phyloP scores from a whole-genome alignment of 2,113 vertebrate genomes.

The Macaca mulatta region DNA sequence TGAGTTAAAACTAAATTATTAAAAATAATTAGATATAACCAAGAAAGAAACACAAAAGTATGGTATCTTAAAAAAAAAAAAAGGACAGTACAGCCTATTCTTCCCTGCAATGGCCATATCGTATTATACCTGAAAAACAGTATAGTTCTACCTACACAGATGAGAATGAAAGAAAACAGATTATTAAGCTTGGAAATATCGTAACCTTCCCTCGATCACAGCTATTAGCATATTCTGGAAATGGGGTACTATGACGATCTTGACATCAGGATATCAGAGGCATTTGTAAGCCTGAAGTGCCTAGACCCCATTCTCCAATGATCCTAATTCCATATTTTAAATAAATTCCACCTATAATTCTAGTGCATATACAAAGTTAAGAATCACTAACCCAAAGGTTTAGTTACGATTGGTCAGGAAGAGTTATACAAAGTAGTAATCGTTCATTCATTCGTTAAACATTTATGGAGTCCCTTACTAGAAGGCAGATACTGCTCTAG shows the following conservation, averaged over 20 bases:
- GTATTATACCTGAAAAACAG: not conserved
- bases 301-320: not conserved
- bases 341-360: not conserved
- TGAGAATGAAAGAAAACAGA: not conserved
- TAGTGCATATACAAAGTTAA: not conserved
- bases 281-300: not conserved
- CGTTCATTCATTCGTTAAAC: not conserved
- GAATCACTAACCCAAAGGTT: not conserved
- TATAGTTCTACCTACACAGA: not conserved
- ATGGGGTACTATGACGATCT: not conserved
- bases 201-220: not conserved
- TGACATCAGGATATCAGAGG: not conserved
- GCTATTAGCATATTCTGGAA: not conserved
- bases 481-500: not conserved
- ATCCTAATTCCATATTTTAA: not conserved
- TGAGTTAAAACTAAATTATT: constrained; percentile 20
- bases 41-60: not conserved
- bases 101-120: not conserved
- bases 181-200: not conserved
- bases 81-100: not conserved
- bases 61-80: not conserved
- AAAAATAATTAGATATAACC: not conserved
- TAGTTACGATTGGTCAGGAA: not conserved
- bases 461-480: not conserved
- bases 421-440: not conserved